Base-by-base conservation (phyloP, 2,888 invertebrate genomes). In the Platycheirus rosarum region DNA sequence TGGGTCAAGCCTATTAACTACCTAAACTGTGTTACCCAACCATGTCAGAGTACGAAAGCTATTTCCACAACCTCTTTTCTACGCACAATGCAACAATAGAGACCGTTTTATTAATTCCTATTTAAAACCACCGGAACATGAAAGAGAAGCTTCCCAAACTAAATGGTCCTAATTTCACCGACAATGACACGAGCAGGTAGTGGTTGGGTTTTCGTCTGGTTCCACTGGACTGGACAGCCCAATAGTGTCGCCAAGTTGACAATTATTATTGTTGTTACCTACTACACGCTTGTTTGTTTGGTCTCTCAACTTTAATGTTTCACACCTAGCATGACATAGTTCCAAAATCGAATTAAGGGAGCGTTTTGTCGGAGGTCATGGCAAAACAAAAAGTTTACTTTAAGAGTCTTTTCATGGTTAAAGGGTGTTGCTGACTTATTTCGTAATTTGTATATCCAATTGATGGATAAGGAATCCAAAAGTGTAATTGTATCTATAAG, bases 201-300 rank as follows among this genome's bases (percentile, higher is more conserved):
- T n/a, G n/a, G n/a, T n/a, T n/a, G n/a, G n/a, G n/a, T n/a, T n/a
- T n/a, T n/a, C n/a, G 71, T 71, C 77, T 78, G 66, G 71, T 49
- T 65, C 77, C 53, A 49, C 9, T 77, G 63, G 63, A 57, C 57
- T 57, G 49, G 49, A 60, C 65, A 77, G n/a, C n/a, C n/a, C n/a
- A 18, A 57, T 23, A 65, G 6, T 32, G 26, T 40, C 57, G 49
- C 70, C 63, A 51, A 57, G 49, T 57, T 48, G 77, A 60, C 77
- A 78, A n/a, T 60, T 66, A 20, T 71, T 71, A 44, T 65, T 1
- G 6, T 26, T 62, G 23, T 46, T 62, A 35, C 40, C 40, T 48
- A 29, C 49, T 51, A 40, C 60, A 60, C 6, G 29, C 13, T 40
- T 29, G 11, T 20, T 51, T 9, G 42, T 8, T 32, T 26, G 13